phyloP scores from a whole-genome alignment of 2,113 vertebrate species.

The Pachypanchax playfairii region DNA sequence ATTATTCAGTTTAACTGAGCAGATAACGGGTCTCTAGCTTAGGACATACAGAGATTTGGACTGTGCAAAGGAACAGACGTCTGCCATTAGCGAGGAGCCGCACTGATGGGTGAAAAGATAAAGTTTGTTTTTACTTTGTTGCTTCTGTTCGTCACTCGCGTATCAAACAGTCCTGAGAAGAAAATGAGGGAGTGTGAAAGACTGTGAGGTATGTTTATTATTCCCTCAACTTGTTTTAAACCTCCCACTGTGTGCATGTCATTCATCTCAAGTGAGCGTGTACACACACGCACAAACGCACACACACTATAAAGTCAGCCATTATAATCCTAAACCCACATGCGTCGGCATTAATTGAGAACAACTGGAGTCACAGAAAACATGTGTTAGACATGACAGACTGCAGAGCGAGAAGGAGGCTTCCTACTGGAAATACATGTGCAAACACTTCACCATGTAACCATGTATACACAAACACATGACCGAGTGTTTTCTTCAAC shows the following conservation, averaged over 20 bases:
- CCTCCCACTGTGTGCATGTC: neutral
- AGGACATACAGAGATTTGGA: slow-evolving; percentile 2
- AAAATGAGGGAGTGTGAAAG: neutral
- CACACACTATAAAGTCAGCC: neutral
- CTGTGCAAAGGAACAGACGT: slow-evolving; percentile 17
- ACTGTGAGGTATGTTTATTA: slow-evolving; percentile 1
- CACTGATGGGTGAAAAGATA: slow-evolving; percentile 29
- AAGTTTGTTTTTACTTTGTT: slow-evolving; percentile 38
- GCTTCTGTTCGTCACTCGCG: slow-evolving; percentile 41
- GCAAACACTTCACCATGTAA: slow-evolving; percentile 12
- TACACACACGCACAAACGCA: neutral
- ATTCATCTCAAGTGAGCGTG: slow-evolving; percentile 1
- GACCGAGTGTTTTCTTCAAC: slow-evolving; percentile 15
- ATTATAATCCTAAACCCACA: slow-evolving; percentile 5
- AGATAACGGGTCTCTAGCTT: slow-evolving; percentile 54
- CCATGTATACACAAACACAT: slow-evolving; percentile 1
- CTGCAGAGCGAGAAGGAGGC: slow-evolving; percentile 10
- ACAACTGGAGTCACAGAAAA: slow-evolving; percentile 26
- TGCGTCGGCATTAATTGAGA: slow-evolving; percentile 18
- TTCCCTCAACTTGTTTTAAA: neutral
- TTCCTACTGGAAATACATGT: neutral
- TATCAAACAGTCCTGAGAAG: slow-evolving; percentile 17
- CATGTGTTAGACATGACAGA: slow-evolving; percentile 22
- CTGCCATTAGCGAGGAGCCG: slow-evolving; percentile 19
- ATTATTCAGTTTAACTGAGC: slow-evolving; percentile 62